phyloP scores from a whole-genome alignment of 2,888 invertebrate genomes.

The Trachelus iudaicus region DNA sequence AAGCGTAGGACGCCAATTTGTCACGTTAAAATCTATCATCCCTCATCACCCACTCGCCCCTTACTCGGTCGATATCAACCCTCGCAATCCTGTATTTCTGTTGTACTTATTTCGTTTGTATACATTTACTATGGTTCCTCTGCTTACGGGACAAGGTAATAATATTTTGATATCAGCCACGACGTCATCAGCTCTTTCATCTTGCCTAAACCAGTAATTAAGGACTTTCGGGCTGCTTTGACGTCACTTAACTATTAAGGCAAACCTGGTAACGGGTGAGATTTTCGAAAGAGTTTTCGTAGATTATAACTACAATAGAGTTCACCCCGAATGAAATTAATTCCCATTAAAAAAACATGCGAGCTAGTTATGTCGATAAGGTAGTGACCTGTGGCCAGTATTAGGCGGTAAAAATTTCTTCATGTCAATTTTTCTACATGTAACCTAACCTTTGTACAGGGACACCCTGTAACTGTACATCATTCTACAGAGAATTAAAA shows the following conservation, averaged over 20 bases:
- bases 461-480: no score
- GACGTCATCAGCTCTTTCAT: not conserved
- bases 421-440: no score
- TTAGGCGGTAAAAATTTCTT: no score
- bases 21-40: not conserved
- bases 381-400: no score
- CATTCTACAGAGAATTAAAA: no score
- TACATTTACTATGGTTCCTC: not conserved
- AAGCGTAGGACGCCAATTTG: not conserved
- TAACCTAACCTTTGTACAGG: no score
- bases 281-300: not conserved
- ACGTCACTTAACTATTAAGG: not conserved
- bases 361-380: no score
- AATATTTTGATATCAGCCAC: not conserved
- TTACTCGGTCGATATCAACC: not conserved
- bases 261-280: not conserved
- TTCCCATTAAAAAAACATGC: not conserved
- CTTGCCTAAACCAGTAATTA: conserved; percentile 5
- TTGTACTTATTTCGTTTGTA: not conserved
- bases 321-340: not conserved
- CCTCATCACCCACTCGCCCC: not conserved
- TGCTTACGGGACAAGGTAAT: not conserved
- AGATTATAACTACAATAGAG: not conserved
- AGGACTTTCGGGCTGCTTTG: not conserved
- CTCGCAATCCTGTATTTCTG: not conserved